These are phyloP conservation scores for Corvus moneduloides DNA, from an alignment of 2,113 vertebrate genomes.

Conservation along the genomic window DNA sequence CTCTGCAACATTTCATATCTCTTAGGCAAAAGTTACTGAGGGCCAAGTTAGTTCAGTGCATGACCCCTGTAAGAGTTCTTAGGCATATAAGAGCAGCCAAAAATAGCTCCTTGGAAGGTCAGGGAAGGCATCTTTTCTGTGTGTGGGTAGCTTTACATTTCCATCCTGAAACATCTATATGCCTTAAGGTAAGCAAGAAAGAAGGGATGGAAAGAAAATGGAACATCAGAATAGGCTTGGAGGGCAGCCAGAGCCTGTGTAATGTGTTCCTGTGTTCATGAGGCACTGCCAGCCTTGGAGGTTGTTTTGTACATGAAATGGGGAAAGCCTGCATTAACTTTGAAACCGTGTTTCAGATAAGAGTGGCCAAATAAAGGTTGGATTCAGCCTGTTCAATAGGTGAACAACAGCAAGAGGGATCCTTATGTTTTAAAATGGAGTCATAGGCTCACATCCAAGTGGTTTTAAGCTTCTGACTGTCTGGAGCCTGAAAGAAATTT, in stretches of 20 bases:
- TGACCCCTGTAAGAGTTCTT: slow-evolving; percentile 11
- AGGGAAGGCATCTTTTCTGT: background rate
- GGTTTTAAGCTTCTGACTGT: slow-evolving; percentile 9
- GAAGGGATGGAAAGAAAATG: background rate
- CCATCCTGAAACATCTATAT: background rate
- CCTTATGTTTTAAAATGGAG: background rate
- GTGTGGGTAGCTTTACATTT: background rate
- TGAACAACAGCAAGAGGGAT: background rate
- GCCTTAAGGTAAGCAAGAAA: background rate
- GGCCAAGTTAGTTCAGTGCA: background rate
- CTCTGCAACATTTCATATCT: background rate
- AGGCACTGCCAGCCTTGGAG: background rate
- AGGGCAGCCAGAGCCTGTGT: background rate
- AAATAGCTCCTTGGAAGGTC: slow-evolving; percentile 59
- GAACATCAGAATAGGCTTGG: background rate
- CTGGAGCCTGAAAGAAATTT: background rate
- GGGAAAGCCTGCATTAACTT: background rate
- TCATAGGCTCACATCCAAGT: background rate
- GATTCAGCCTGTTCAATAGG: background rate
- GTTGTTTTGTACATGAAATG: background rate
- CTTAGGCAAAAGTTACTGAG: background rate
- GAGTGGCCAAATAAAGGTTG: background rate
- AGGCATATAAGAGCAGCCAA: background rate
- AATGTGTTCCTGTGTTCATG: background rate
- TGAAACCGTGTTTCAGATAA: background rate